Percentiles rank a stretch among this genome's conserved stretches.
Conservation (phyloP, 2,113 vertebrate genomes). For the Euleptes europaea region DNA sequence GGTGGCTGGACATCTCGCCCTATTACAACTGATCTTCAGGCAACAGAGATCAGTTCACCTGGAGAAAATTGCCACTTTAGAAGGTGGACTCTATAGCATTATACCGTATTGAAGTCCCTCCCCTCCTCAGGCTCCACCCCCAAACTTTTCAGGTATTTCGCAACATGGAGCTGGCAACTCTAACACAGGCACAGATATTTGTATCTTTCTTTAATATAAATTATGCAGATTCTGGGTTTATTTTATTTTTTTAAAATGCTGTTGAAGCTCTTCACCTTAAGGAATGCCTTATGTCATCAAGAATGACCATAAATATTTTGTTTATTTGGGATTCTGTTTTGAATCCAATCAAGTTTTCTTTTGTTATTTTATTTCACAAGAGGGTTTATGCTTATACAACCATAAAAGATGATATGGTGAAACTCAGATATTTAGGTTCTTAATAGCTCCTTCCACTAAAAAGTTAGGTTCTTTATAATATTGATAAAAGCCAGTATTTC, state of each 20-base stretch:
- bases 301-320: neutral
- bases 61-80: too few relatives aligned
- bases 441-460: neutral
- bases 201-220: neutral
- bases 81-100: too few relatives aligned
- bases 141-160: too few relatives aligned
- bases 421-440: neutral
- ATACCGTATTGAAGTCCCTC: too few relatives aligned
- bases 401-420: neutral
- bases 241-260: neutral
- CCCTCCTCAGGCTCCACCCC: too few relatives aligned
- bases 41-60: too few relatives aligned
- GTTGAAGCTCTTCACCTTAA: neutral
- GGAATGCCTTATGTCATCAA: neutral
- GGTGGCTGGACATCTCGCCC: too few relatives aligned
- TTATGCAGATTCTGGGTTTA: neutral
- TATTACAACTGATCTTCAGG: too few relatives aligned
- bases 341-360: neutral
- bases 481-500: neutral
- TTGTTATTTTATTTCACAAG: neutral
- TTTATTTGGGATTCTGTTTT: neutral
- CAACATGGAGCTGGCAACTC: too few relatives aligned
- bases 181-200: neutral
- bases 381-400: neutral
- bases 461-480: slow-evolving; percentile 30